Conservation (phyloP, 2,797 vertebrate species). For the Girardinus metallicus region DNA sequence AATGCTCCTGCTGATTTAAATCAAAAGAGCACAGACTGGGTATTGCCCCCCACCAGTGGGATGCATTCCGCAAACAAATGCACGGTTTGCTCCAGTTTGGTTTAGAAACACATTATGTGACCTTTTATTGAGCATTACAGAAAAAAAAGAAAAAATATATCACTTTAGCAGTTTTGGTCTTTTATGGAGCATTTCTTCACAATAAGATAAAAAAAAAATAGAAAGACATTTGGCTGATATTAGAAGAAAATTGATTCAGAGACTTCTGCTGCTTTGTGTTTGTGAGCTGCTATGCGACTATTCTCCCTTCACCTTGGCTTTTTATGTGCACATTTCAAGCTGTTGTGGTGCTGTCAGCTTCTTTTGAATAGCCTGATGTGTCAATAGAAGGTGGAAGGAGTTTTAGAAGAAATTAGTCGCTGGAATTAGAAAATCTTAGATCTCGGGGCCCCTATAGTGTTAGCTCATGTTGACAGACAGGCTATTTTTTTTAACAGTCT, state of each 20-base stretch:
- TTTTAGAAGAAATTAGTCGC: constrained; percentile 10
- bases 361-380: constrained; percentile 37
- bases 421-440: constrained; percentile 16
- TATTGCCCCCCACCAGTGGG: not conserved
- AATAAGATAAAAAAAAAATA: not conserved
- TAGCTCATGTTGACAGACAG: constrained; percentile 14
- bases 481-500: constrained; percentile 10
- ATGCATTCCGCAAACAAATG: not conserved
- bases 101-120: not conserved
- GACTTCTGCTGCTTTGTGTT: constrained; percentile 7
- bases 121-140: not conserved
- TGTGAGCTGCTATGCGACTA: not conserved
- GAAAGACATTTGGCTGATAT: not conserved
- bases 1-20: constrained; percentile 1
- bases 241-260: constrained; percentile 4
- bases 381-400: constrained; percentile 34
- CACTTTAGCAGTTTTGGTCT: not conserved
- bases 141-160: not conserved
- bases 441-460: constrained; percentile 15
- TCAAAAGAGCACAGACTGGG: not conserved
- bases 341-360: constrained; percentile 20
- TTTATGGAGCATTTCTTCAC: not conserved
- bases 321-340: constrained; percentile 19
- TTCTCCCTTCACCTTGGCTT: constrained; percentile 30
- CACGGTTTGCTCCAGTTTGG: not conserved